These are phyloP conservation scores for Lydus trimaculatus DNA, from an alignment of 2,888 invertebrate species.

Conservation along the genomic window DNA sequence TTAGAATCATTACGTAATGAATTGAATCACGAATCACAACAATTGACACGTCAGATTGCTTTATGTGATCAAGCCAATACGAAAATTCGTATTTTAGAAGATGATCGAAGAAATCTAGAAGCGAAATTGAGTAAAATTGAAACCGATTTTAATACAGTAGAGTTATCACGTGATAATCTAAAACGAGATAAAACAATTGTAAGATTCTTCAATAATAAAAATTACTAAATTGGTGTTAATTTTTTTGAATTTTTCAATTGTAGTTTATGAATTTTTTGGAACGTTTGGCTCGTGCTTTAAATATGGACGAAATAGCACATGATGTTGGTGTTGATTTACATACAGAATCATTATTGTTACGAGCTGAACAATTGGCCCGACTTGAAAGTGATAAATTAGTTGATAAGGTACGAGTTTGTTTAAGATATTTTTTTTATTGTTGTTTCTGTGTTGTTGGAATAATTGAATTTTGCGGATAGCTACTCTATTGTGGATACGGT, in stretches of 20 bases:
- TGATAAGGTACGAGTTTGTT: slow-evolving; percentile 72
- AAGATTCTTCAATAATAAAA: slow-evolving; percentile 46
- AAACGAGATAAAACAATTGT: slow-evolving; percentile 81
- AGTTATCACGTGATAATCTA: slow-evolving; percentile 74
- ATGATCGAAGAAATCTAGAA: slow-evolving; percentile 77
- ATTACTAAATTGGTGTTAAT: not conserved
- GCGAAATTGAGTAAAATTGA: slow-evolving; percentile 80
- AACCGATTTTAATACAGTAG: slow-evolving; percentile 77
- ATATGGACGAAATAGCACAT: slow-evolving; percentile 83
- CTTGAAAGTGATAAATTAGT: slow-evolving; percentile 84
- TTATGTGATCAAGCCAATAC: slow-evolving; percentile 70
- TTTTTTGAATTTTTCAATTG: slow-evolving; percentile 43
- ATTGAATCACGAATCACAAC: slow-evolving; percentile 74
- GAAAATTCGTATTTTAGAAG: slow-evolving; percentile 73
- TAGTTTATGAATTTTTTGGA: slow-evolving; percentile 85
- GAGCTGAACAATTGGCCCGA: slow-evolving; percentile 84
- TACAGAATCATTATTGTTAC: slow-evolving; percentile 82
- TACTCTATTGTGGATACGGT: slow-evolving; percentile 76
- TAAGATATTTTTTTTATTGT: slow-evolving; percentile 3
- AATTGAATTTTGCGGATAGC: slow-evolving; percentile 60
- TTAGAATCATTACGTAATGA: slow-evolving; percentile 80
- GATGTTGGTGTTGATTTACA: slow-evolving; percentile 84
- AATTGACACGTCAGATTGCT: slow-evolving; percentile 73
- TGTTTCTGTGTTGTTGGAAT: not conserved
- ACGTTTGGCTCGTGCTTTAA: slow-evolving; percentile 80